Evolutionary conservation across 2,888 invertebrate genomes (phyloP), one percentile per base, ranked within the genome.

Genomic region (Hofmannophila pseudospretella): DNA sequence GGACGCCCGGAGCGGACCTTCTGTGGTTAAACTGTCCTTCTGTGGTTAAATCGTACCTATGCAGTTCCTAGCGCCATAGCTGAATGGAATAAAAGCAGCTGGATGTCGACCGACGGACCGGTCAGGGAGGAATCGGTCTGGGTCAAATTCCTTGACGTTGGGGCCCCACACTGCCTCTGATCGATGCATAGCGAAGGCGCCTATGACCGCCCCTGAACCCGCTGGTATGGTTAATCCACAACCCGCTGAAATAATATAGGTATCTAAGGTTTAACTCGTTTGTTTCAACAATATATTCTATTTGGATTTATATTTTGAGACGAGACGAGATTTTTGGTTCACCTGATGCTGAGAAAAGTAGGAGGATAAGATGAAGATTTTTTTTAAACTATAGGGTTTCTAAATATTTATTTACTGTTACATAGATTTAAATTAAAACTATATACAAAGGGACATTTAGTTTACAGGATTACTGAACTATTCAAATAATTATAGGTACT

Each of bases 101-200:
- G 88, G 84, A 35, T 86, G 86, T 16, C 87, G 63, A 31, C 69
- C 60, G 1, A 56, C 45, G 0, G 73, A 75, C 20, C 73, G 65
- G 50, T 90, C 89, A 0, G 89, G 87, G 8, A 88, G 63, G 57
- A 91, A 91, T 41, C 90, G 62, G 47, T 90, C 89, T 0, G 91
- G 91, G 46, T 90, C 84, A 52, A 90, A 91, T 26, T 72, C 74
- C 4, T 88, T 70, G 0, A 88, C 89, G 34, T 89, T 73, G 0
- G 88, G 79, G 42, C 89, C 89, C 86, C 89, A 91, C 11, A 75
- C 73, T 8, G 69, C 55, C 29, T 79, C 67, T 33, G 88, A 84
- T 8, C 87, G 73, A 52, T 91, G 90, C 4, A 78, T 55, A 4
- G 74, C 76, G 40, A 84, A 81, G 0, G 86, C 55, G 0, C 76